Conservation (phyloP, 2,113 vertebrate species). For the Urocolius indicus region DNA sequence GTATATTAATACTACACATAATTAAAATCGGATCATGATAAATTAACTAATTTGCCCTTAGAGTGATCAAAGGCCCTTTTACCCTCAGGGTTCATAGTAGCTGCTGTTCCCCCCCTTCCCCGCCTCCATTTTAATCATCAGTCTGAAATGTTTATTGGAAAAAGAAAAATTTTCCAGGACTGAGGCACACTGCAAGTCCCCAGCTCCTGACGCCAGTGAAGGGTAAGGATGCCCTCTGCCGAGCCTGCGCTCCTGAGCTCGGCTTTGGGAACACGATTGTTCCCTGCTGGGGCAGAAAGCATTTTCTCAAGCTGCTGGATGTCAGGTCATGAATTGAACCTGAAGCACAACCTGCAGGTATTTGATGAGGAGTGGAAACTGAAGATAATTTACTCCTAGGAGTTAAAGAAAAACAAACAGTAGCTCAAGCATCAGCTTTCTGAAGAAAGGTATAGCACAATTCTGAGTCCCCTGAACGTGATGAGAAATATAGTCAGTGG, state of each 20-base stretch:
- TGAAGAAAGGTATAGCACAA: background rate
- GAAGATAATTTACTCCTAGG: background rate
- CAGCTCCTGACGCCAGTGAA: constrained; percentile 10
- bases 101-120: background rate
- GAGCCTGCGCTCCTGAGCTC: background rate
- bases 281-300: background rate
- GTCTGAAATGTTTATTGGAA: constrained; percentile 59
- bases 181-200: background rate
- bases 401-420: background rate
- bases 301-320: background rate
- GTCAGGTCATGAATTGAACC: background rate
- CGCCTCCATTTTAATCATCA: constrained; percentile 54
- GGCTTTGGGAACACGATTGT: background rate
- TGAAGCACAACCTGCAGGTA: background rate
- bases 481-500: background rate
- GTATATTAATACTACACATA: constrained; percentile 68
- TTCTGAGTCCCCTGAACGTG: background rate
- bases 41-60: constrained; percentile 68
- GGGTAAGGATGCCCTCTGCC: constrained; percentile 65
- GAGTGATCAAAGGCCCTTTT: constrained; percentile 67
- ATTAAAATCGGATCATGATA: constrained; percentile 68
- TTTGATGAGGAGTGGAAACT: background rate
- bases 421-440: background rate
- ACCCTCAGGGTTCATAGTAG: constrained; percentile 15
- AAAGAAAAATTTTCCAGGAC: constrained; percentile 45